These are phyloP conservation scores for Crotalus helleri DNA, from an alignment of 2,113 vertebrate species.

Conservation along the genomic window DNA sequence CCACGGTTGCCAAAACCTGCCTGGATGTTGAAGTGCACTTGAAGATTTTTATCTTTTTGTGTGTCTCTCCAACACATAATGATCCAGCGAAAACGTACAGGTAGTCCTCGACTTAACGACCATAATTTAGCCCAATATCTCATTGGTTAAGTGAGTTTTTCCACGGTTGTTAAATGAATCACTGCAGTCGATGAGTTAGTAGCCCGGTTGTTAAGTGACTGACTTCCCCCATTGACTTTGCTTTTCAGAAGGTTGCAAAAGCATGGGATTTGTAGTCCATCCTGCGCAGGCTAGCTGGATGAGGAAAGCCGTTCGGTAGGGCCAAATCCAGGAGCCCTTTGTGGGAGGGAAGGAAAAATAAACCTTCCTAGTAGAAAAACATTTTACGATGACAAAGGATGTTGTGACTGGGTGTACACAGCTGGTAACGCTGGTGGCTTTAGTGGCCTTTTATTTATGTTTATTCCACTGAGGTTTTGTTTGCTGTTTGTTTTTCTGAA, in stretches of 20 bases:
- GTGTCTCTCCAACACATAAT: background rate
- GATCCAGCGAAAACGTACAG: background rate
- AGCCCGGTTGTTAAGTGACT: no score
- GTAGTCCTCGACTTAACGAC: no score
- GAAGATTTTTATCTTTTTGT: background rate
- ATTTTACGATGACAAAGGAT: background rate
- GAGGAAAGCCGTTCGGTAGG: no score
- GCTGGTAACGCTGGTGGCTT: background rate
- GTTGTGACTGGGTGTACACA: background rate
- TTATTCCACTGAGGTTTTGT: background rate
- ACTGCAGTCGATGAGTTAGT: no score
- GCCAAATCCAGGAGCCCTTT: background rate
- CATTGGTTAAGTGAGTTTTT: no score
- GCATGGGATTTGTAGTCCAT: background rate
- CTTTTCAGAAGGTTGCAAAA: no score
- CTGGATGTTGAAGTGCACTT: background rate
- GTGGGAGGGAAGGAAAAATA: background rate
- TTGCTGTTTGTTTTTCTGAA: background rate
- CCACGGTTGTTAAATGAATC: no score
- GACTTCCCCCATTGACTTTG: no score
- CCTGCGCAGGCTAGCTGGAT: background rate
- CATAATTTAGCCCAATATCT: no score
- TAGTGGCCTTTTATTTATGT: background rate
- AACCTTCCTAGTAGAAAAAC: background rate
- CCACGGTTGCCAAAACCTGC: background rate